Percentiles rank a stretch among this genome's conserved stretches.
phyloP scores from a whole-genome alignment of 2,113 vertebrate species.

The Petrocephalus zakoni region DNA sequence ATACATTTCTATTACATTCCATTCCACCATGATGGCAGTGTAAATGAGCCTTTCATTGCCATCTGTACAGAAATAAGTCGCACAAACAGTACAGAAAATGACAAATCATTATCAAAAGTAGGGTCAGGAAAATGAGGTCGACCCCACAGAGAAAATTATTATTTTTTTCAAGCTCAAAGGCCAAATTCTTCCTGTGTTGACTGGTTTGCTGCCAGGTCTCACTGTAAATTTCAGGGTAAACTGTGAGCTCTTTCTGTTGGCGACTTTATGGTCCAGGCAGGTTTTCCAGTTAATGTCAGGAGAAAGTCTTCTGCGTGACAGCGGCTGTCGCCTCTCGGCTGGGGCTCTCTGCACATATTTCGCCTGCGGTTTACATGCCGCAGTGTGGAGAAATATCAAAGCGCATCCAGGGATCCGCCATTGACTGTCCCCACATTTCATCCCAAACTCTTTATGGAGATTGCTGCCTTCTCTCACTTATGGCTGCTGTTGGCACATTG shows the following conservation, averaged over 20 bases:
- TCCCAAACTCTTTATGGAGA: not conserved
- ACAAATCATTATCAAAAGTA: slow-evolving; percentile 24
- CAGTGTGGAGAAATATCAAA: not conserved
- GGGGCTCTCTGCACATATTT: not conserved
- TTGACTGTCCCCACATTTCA: not conserved
- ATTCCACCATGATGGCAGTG: not conserved
- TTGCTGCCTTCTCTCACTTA: not conserved
- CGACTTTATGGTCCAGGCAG: not conserved
- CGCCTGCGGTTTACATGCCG: not conserved
- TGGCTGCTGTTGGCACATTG: not conserved
- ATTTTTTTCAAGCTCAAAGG: not conserved
- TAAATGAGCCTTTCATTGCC: slow-evolving; percentile 10
- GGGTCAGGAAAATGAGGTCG: slow-evolving; percentile 28
- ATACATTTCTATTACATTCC: not conserved
- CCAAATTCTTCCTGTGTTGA: not conserved
- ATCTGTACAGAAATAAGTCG: slow-evolving; percentile 26
- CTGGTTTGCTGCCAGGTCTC: not conserved
- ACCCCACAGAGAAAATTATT: slow-evolving; percentile 7
- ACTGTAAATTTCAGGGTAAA: not conserved
- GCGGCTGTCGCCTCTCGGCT: not conserved
- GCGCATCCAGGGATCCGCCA: not conserved
- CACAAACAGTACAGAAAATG: slow-evolving; percentile 8
- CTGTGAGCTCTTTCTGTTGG: not conserved
- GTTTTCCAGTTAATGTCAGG: not conserved
- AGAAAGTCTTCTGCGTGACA: not conserved